These are phyloP conservation scores for Sciurus niger DNA, from an alignment of 2,113 vertebrate genomes.

Conservation along the genomic window DNA sequence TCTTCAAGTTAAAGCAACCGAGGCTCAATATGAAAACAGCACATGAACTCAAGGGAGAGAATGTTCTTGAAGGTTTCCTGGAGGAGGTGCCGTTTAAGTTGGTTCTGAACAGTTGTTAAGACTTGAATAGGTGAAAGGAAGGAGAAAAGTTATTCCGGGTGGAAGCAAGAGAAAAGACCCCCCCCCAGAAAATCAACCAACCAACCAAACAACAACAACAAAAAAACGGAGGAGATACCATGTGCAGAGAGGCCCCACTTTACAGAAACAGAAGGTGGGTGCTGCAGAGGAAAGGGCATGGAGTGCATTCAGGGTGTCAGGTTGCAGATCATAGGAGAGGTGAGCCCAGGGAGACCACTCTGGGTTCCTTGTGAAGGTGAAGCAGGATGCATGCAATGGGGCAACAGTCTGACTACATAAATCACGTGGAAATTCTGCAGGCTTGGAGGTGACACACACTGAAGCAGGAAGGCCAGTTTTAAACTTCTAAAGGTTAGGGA, in stretches of 20 bases:
- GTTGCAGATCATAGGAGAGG: not conserved
- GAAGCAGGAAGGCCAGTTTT: not conserved
- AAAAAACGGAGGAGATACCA: not conserved
- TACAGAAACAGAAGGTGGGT: not conserved
- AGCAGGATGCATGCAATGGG: not conserved
- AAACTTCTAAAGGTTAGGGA: not conserved
- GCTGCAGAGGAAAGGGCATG: not conserved
- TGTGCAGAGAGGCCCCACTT: not conserved
- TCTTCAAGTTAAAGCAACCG: conserved; percentile 22
- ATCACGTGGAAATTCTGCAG: not conserved
- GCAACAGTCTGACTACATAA: not conserved
- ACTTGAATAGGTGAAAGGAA: not conserved
- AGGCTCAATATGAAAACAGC: conserved; percentile 6
- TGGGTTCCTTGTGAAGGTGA: not conserved
- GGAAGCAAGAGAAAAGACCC: not conserved
- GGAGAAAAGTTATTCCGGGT: not conserved
- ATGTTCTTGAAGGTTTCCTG: not conserved
- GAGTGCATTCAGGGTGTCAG: not conserved
- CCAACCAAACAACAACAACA: no score
- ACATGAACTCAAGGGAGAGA: not conserved
- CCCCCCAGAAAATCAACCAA: no score
- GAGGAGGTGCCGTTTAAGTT: not conserved
- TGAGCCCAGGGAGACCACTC: not conserved
- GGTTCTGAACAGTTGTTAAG: not conserved
- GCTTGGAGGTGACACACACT: not conserved